Percentiles rank a stretch among this genome's conserved stretches.
Conservation (phyloP, 1,140 invertebrate genomes). For the Penaeus indicus region DNA sequence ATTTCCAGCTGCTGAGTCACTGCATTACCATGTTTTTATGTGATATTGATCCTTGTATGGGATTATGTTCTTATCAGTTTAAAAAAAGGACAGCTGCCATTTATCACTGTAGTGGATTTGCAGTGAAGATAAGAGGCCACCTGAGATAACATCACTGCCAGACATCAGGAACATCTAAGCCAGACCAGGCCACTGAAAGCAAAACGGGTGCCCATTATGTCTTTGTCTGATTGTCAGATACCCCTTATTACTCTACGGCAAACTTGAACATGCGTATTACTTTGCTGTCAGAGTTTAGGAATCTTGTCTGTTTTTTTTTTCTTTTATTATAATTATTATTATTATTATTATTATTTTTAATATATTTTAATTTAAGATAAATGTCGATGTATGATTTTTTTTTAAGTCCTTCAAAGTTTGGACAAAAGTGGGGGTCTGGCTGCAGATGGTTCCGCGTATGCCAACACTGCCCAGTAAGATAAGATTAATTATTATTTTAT, state of each 20-base stretch:
- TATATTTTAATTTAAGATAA: constrained; percentile 35
- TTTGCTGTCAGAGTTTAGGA: not conserved
- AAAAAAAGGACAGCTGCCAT: constrained; percentile 48
- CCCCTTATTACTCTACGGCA: not conserved
- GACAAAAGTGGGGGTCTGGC: constrained; percentile 58
- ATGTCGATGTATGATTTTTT: constrained; percentile 54
- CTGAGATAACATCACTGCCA: constrained; percentile 59
- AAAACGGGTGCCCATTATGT: constrained; percentile 63
- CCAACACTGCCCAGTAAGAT: constrained; percentile 61
- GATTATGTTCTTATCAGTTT: constrained; percentile 31
- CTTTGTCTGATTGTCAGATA: constrained; percentile 36
- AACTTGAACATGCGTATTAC: constrained; percentile 25
- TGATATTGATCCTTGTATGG: constrained; percentile 39
- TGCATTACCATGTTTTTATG: constrained; percentile 43
- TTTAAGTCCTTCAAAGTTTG: constrained; percentile 57
- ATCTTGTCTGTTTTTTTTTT: not conserved
- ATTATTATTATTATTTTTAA: not conserved
- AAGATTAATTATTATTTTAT: constrained; percentile 59
- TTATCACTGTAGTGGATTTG: constrained; percentile 48
- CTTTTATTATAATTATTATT: not conserved
- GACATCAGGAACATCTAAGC: constrained; percentile 60
- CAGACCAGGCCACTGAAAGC: constrained; percentile 56
- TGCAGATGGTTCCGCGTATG: constrained; percentile 58
- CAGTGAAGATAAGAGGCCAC: constrained; percentile 43
- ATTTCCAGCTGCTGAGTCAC: too few species aligned